These are phyloP conservation scores for Pluvianellus socialis DNA, from an alignment of 2,113 vertebrate genomes.

Conservation along the genomic window DNA sequence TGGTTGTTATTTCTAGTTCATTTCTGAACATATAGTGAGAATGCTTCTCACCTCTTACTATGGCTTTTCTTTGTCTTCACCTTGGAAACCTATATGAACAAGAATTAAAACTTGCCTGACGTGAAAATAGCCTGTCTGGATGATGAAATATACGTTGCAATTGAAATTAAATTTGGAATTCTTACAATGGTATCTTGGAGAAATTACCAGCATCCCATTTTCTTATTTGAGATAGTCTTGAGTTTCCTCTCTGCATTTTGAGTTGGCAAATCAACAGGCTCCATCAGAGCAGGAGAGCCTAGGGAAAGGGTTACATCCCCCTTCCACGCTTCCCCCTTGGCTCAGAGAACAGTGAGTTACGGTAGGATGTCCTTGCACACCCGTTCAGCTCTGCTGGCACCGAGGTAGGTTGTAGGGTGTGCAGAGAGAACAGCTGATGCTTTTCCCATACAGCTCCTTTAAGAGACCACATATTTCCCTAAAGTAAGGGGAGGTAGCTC, in stretches of 20 bases:
- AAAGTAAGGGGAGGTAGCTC: background rate
- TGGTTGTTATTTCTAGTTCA: constrained; percentile 42
- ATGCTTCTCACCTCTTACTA: background rate
- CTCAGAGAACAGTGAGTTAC: background rate
- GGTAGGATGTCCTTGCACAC: background rate
- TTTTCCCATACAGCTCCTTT: background rate
- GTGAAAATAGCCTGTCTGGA: background rate
- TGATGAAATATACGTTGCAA: background rate
- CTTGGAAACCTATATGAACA: background rate
- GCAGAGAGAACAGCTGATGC: background rate
- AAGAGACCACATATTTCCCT: background rate
- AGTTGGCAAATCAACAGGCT: background rate
- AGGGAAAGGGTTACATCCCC: background rate
- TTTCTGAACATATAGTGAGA: background rate
- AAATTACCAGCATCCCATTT: background rate
- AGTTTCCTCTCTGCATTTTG: background rate
- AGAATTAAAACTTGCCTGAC: background rate
- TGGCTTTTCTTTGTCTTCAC: background rate
- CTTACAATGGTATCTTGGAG: background rate
- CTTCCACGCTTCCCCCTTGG: background rate
- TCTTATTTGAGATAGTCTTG: background rate
- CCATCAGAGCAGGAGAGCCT: background rate
- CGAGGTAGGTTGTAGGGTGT: background rate
- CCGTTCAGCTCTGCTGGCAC: background rate
- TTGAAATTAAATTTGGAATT: background rate